Evolutionary conservation across 1,140 invertebrate genomes (phyloP).

Genomic region (Drosophila setifemur): DNA sequence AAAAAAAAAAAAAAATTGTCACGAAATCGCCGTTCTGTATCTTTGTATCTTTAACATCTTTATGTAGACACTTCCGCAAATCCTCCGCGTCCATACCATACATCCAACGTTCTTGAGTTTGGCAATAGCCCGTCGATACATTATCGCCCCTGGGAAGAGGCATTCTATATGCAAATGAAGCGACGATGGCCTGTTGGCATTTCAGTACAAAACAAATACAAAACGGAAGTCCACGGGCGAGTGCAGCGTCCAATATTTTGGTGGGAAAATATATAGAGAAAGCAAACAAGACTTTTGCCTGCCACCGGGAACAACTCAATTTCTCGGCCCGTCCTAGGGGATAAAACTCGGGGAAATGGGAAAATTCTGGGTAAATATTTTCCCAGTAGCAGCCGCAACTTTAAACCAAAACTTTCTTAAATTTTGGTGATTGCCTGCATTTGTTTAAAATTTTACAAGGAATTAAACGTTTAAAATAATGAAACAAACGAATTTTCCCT

Average conservation of each 20-base stretch:
- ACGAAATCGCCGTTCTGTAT: constrained; percentile 40
- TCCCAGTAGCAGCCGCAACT: constrained; percentile 10
- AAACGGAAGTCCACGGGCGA: constrained; percentile 5
- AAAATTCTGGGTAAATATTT: neutral
- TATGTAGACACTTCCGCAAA: constrained; percentile 25
- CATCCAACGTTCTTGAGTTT: constrained; percentile 9
- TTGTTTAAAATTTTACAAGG: too few relatives aligned
- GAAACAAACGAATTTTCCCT: too few relatives aligned
- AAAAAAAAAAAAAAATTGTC: constrained; percentile 46
- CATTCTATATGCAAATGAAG: constrained; percentile 60
- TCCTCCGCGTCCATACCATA: neutral
- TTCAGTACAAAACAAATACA: neutral
- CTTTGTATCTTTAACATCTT: constrained; percentile 50
- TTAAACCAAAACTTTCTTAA: neutral
- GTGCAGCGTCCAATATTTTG: constrained; percentile 14
- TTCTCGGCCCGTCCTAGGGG: constrained; percentile 27
- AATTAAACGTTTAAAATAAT: too few relatives aligned
- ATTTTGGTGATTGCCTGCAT: too few relatives aligned
- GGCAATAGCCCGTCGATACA: constrained; percentile 55
- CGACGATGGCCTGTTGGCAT: neutral
- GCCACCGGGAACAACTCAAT: constrained; percentile 44
- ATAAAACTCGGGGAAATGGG: neutral
- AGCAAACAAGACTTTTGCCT: constrained; percentile 11
- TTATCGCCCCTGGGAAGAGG: constrained; percentile 27
- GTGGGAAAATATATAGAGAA: too few relatives aligned